Base-by-base conservation (phyloP, 2,113 vertebrate species). In the Solea solea region DNA sequence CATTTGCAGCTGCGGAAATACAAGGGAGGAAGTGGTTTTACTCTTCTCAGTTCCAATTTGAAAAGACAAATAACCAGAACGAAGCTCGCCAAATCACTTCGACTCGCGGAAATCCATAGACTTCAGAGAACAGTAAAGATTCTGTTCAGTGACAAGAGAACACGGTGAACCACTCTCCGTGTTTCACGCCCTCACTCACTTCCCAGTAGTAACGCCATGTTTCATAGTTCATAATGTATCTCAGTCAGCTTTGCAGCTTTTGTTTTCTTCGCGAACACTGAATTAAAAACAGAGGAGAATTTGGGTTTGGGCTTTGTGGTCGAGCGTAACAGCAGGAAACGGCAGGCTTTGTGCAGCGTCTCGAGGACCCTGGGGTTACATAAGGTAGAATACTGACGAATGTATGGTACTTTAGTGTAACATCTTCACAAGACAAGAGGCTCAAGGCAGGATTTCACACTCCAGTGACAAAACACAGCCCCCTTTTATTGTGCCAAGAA, bases 21-120 rank as follows among this genome's bases (percentile, higher is more conserved):
- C 41, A 75, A 78, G 88, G 89, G 90, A 93, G 93, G 91, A 92
- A 89, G 93, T 90, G 91, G 91, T 91, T 80, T 75, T 61, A 66
- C 49, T 68, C 42, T 48, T 66, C 64, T 76, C 45, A 2, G 71
- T 72, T 82, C 67, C 25, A 70, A 60, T 63, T 61, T 57, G 41
- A 51, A 28, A 44, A 53, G 2, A 72, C 51, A 27, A 67, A 64
- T 51, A 3, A 59, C 39, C 15, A 25, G 28, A 16, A 58, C 16
- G 14, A 46, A 60, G 42, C 61, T 4, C 2, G 28, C 15, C 7
- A 60, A 4, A 46, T 66, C 2, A 8, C 3, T 12, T 76, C 50
- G 57, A 27, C 34, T 57, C 25, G 42, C 8, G 0, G 3, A 60
- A 59, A 56, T 55, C 15, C 54, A 55, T 21, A 5, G n/a, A 7